Base-by-base conservation (phyloP, 2,113 vertebrate species). In the Leptosomus discolor region DNA sequence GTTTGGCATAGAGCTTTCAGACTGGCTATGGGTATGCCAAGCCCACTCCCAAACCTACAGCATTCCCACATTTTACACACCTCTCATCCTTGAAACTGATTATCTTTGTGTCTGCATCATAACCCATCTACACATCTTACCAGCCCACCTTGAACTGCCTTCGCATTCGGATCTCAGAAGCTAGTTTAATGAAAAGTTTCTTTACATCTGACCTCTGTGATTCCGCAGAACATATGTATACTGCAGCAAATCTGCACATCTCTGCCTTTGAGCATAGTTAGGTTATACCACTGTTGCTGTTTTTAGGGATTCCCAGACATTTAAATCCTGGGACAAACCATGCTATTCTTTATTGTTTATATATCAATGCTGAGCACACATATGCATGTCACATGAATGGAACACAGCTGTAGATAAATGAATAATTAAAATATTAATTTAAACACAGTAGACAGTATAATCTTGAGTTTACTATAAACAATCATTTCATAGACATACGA, bases 21-120 rank as follows among this genome's bases (percentile, higher is more conserved):
- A n/a, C 7, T 11, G 6, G 5, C 23, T 50, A 4, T 1, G 2
- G 19, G n/a, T 82, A 27, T 6, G 8, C 11, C 12, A 54, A 46
- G 11, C 30, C 34, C 2, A 1, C 34, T 68, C 9, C 17, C 30
- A 57, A 53, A 46, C 12, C 30, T 58, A 26, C 19, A 74, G 8
- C 18, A 23, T 9, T 34, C 15, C 43, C 6, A 32, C 9, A 23
- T 57, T 80, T 90, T 81, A 27, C 30, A 48, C 23, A 20, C 16
- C 30, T 39, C 24, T 86, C 7, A 8, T 50, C 21, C 37, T 65
- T 43, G 39, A 57, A 54, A 58, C 9, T 29, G 18, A 23, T 23
- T 4, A 57, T 12, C 5, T 30, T 32, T 48, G 23, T 36, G 34
- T 22, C 46, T 50, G 5, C 29, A 20, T 39, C 29, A 69, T 29